Evolutionary conservation across 2,797 vertebrate species (phyloP).

Genomic region (Myotis pilosus): DNA sequence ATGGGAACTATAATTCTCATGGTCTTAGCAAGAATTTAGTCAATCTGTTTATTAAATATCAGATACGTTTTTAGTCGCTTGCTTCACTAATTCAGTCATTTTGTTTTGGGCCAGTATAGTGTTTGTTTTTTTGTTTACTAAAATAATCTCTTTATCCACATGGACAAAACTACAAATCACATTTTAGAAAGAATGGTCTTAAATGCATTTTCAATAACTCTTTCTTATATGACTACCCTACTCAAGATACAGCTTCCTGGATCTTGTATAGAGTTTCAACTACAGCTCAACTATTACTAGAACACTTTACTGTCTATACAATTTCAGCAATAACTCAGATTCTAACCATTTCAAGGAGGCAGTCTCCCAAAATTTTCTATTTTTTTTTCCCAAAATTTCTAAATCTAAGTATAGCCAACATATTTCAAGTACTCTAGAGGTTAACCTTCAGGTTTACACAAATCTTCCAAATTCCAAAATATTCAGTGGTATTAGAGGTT

Average conservation of each 20-base stretch:
- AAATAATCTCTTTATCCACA: conserved; percentile 16
- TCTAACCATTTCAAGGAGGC: background rate
- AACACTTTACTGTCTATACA: background rate
- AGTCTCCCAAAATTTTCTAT: background rate
- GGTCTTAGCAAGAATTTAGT: background rate
- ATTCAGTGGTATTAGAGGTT: background rate
- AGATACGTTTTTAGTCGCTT: conserved; percentile 7
- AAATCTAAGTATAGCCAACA: background rate
- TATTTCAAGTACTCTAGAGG: background rate
- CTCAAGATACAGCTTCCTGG: background rate
- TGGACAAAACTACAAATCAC: conserved; percentile 10
- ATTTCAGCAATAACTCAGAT: conserved; percentile 37
- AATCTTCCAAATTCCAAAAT: conserved; percentile 19
- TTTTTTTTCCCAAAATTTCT: background rate
- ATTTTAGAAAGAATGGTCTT: background rate
- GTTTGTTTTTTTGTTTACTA: background rate
- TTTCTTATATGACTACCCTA: background rate
- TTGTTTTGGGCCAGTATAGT: background rate
- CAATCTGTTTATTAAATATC: background rate
- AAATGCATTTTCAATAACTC: background rate
- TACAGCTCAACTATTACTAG: background rate
- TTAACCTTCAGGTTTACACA: background rate
- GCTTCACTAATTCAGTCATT: conserved; percentile 27
- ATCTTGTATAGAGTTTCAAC: background rate
- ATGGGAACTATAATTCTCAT: background rate